Evolutionary conservation across 1,140 invertebrate species (phyloP).

Genomic region (Argopecten irradians): DNA sequence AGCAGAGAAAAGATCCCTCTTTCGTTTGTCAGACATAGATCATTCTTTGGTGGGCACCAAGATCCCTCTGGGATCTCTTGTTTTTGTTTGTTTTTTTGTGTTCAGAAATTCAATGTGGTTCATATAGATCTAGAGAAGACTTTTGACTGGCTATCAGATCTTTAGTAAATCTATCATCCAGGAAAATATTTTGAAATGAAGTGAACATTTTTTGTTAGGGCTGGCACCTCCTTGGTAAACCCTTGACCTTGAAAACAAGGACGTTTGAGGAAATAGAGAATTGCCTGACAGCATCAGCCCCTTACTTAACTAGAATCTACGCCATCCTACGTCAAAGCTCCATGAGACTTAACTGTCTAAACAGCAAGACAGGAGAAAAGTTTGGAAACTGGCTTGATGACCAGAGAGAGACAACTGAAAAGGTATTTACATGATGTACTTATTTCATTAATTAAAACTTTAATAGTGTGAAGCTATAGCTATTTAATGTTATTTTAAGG

Average conservation of each 20-base stretch:
- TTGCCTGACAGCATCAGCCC: slow-evolving; percentile 59
- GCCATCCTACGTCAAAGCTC: slow-evolving; percentile 67
- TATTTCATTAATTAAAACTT: background rate
- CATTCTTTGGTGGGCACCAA: too few relatives aligned
- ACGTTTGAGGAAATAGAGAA: slow-evolving; percentile 56
- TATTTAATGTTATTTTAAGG: too few relatives aligned
- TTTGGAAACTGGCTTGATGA: slow-evolving; percentile 63
- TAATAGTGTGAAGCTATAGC: background rate
- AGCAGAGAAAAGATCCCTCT: too few relatives aligned
- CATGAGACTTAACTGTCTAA: slow-evolving; percentile 65
- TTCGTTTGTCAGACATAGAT: too few relatives aligned
- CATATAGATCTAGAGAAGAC: background rate
- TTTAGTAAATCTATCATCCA: background rate
- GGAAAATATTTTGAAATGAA: background rate
- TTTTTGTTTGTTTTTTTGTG: too few relatives aligned
- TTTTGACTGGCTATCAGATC: background rate
- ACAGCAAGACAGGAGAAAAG: slow-evolving; percentile 56
- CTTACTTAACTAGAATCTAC: slow-evolving; percentile 67
- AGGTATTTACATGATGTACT: slow-evolving; percentile 42
- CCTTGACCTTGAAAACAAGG: slow-evolving; percentile 51
- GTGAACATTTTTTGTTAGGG: slow-evolving; percentile 56
- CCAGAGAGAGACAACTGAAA: slow-evolving; percentile 26
- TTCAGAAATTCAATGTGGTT: background rate
- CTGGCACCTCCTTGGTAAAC: slow-evolving; percentile 65
- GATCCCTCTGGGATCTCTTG: too few relatives aligned